Conservation (phyloP, 2,888 invertebrate species). For the Drosophila maculinotata region DNA sequence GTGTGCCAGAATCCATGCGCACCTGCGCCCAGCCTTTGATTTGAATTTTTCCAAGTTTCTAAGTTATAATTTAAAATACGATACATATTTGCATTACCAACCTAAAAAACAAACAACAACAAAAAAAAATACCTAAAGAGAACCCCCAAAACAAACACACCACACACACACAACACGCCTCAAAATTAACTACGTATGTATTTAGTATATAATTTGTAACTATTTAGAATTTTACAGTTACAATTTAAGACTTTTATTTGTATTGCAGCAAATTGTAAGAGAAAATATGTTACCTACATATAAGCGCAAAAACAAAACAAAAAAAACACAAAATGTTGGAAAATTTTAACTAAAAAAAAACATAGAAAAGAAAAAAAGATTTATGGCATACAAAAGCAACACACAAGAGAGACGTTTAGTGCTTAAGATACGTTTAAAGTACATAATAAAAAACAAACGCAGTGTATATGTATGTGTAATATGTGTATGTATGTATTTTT, state of each 20-base stretch:
- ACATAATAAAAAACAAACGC: conserved; percentile 69
- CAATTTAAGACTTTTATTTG: conserved; percentile 79
- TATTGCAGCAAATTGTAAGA: conserved; percentile 77
- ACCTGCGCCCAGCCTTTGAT: conserved; percentile 71
- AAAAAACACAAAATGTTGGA: conserved; percentile 68
- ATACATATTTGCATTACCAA: conserved; percentile 72
- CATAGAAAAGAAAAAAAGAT: conserved; percentile 36
- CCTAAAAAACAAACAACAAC: conserved; percentile 22
- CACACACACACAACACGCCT: conserved; percentile 67
- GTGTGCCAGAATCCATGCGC: conserved; percentile 59
- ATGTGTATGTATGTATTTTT: conserved; percentile 1
- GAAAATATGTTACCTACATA: conserved; percentile 77
- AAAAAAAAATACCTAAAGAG: conserved; percentile 36
- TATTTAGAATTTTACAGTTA: conserved; percentile 78
- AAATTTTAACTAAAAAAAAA: conserved; percentile 70
- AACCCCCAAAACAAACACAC: conserved; percentile 38
- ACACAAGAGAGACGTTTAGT: conserved; percentile 68
- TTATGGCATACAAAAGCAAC: conserved; percentile 63
- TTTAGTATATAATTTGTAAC: conserved; percentile 78
- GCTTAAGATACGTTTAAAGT: conserved; percentile 73
- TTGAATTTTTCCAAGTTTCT: conserved; percentile 77
- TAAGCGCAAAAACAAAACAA: conserved; percentile 72
- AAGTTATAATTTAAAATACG: conserved; percentile 75
- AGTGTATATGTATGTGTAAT: conserved; percentile 38
- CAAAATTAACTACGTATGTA: conserved; percentile 77